Percentiles rank a stretch among this genome's conserved stretches.
Conservation (phyloP, 2,113 vertebrate species). For the Brienomyrus longianalis region DNA sequence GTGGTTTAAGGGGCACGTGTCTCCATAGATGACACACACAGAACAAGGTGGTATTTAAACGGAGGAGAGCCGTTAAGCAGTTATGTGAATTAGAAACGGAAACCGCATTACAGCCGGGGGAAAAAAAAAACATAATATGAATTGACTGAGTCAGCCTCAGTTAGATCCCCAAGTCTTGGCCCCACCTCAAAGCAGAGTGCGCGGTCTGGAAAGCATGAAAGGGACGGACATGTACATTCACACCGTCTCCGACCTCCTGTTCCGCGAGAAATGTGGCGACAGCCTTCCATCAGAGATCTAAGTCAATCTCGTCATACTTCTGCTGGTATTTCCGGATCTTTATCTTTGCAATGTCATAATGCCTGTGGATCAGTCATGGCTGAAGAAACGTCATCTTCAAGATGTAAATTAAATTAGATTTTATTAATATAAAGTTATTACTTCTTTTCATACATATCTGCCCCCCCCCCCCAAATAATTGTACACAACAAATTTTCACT, state of each 20-base stretch:
- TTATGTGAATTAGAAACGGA: not conserved
- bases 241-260: too few species aligned
- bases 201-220: not conserved
- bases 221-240: not conserved
- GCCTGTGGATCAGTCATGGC: not conserved
- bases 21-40: not conserved
- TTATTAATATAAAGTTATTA: not conserved
- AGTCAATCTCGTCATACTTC: not conserved
- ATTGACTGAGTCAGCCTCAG: not conserved
- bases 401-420: not conserved
- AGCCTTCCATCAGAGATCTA: not conserved
- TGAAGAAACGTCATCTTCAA: not conserved
- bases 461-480: not conserved
- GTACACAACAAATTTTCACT: not conserved
- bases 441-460: not conserved
- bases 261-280: not conserved
- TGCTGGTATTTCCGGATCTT: not conserved
- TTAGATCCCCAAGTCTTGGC: not conserved
- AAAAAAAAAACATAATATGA: not conserved
- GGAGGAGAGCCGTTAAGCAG: not conserved
- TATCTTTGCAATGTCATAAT: not conserved
- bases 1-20: slow-evolving; percentile 51
- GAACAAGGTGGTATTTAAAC: not conserved
- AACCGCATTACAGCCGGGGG: not conserved
- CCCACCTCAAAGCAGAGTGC: not conserved